Evolutionary conservation across 92 coral and sea anemone species (phyloP), one percentile per base, ranked within the genome.

Genomic region (Umimayanthus chanpuru): DNA sequence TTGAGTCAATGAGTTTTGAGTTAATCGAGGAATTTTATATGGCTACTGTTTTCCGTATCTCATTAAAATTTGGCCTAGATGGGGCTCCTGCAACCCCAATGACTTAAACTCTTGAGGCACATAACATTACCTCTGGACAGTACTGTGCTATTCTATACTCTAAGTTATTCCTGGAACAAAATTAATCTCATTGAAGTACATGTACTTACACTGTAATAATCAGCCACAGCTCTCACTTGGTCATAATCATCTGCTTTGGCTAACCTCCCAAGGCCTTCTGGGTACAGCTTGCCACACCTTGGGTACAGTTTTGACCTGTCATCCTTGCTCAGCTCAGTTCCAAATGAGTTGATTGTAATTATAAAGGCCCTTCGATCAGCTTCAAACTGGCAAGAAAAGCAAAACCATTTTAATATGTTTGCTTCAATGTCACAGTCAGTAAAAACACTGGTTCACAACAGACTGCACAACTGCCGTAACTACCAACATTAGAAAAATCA

Each of bases 151-250:
- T n/a, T n/a, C n/a, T n/a, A n/a, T 44, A 10, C 9, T 6, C 49
- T 40, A 25, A 70, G 15, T 70, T 21, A 10, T 1, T 12, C 56
- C 2, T 50, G 56, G 16, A 50, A 50, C 72, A 7, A 29, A 83
- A 67, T 20, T 40, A n/a, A n/a, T n/a, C n/a, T 43, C 16, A 30
- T 8, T n/a, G 20, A 47, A 41, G n/a, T n/a, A n/a, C n/a, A n/a
- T n/a, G 9, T 41, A 83, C 96, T 80, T 92, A 97, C 99, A 9
- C 97, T 86, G 87, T 97, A 97, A 77, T 86, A 97, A 76, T 97
- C 99, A 43, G 99, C 99, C 56, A 97, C 97, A 50, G 99, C 97
- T 90, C 98, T 85, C n/a, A 97, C 99, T 95, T 97, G 99, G 28
- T 97, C 99, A 70, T 97, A 97, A 78, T 97, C 99, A 77, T 97